These are phyloP conservation scores for Rhopilema esculentum DNA, from an alignment of 30 jellyfish, hydroid and myxozoan species.

Conservation along the genomic window DNA sequence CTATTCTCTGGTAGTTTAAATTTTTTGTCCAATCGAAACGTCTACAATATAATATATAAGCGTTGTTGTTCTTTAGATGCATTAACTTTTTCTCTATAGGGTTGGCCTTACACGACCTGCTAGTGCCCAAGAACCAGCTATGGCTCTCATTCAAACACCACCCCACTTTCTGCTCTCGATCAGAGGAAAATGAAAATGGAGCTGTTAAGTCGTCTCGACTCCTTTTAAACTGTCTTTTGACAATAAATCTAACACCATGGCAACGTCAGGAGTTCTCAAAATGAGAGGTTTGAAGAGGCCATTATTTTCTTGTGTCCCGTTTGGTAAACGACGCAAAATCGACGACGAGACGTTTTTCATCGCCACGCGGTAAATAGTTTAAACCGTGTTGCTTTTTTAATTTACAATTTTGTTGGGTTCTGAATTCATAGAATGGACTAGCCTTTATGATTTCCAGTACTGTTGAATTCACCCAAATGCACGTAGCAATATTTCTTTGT, in stretches of 20 bases:
- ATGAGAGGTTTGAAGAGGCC: conserved; percentile 37
- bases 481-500: too few relatives aligned
- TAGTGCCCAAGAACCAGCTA: neutral
- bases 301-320: conserved; percentile 62
- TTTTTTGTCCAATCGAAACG: too few relatives aligned
- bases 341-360: neutral
- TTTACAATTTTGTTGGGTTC: neutral
- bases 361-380: neutral
- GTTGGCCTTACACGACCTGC: conserved; percentile 3
- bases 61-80: neutral
- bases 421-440: neutral
- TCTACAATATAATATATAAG: too few relatives aligned
- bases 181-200: neutral
- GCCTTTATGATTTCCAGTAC: too few relatives aligned
- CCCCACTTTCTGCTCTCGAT: neutral
- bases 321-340: conserved; percentile 42
- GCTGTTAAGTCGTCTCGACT: conserved; percentile 48
- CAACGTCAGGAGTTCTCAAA: neutral
- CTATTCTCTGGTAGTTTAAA: too few relatives aligned
- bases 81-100: neutral
- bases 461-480: too few relatives aligned
- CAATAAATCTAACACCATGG: neutral
- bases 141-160: neutral
- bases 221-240: conserved; percentile 17
- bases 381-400: neutral